A percentile compares a stretch with the other conserved stretches of the same genome.
Conservation (phyloP, 2,888 invertebrate species). For the Agriotes lineatus region DNA sequence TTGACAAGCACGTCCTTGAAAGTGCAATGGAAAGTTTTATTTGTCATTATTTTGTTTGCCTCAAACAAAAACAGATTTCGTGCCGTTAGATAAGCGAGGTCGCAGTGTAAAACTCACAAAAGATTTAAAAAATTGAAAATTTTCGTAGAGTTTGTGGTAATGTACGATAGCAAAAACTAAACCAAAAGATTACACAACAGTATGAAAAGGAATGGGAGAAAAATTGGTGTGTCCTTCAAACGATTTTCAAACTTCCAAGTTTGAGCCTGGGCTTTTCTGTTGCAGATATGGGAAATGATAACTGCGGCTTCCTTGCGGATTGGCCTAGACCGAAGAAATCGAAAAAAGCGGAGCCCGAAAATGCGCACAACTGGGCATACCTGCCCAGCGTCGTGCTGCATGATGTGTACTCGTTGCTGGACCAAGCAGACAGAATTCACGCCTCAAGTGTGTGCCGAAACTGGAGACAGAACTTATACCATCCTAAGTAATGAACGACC, state of each 20-base stretch:
- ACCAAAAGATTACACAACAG: conserved; percentile 3
- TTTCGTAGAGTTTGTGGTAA: background rate
- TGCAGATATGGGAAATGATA: conserved; percentile 61
- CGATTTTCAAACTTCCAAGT: background rate
- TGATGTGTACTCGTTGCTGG: conserved; percentile 62
- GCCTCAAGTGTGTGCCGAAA: conserved; percentile 64
- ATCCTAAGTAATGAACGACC: conserved; percentile 66
- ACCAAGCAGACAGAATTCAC: conserved; percentile 60
- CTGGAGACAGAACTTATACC: conserved; percentile 64
- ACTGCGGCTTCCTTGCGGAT: conserved; percentile 58
- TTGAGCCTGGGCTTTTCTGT: conserved; percentile 24
- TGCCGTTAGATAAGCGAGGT: background rate
- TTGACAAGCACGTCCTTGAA: conserved; percentile 42
- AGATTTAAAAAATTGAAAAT: background rate
- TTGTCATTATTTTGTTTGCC: conserved; percentile 24
- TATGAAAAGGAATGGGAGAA: conserved; percentile 4
- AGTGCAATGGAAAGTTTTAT: conserved; percentile 32
- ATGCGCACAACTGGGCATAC: conserved; percentile 58
- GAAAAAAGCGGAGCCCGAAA: conserved; percentile 56
- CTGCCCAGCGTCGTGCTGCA: conserved; percentile 63
- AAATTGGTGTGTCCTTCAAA: conserved; percentile 7
- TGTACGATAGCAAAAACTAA: conserved; percentile 5
- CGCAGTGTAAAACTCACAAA: background rate
- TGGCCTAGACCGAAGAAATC: conserved; percentile 64
- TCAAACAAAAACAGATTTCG: background rate